Conservation (phyloP, 2,888 invertebrate genomes). For the Drosophila emarginata region DNA sequence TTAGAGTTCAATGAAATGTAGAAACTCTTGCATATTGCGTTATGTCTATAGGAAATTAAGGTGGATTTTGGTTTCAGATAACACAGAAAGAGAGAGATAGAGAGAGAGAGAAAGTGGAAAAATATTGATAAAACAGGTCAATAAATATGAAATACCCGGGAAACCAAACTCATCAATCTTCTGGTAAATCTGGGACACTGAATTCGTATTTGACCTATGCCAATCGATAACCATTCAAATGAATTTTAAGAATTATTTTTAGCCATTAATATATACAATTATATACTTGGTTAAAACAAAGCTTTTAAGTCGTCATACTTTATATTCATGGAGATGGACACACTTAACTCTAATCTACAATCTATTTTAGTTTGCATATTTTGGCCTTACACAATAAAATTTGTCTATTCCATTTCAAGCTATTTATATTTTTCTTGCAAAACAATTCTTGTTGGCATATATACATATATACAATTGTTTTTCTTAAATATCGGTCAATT, state of each 20-base stretch:
- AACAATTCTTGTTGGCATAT: background rate
- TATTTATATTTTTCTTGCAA: conserved; percentile 1
- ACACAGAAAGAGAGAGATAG: background rate
- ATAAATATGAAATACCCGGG: background rate
- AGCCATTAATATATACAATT: no score
- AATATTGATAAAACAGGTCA: background rate
- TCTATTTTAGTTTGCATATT: background rate
- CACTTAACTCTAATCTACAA: background rate
- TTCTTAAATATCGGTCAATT: background rate
- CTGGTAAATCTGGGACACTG: background rate
- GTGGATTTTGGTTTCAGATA: conserved; percentile 2
- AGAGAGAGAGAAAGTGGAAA: background rate
- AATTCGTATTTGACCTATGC: background rate
- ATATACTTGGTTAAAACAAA: no score
- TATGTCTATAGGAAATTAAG: background rate
- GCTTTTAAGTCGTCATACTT: background rate
- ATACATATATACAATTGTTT: background rate
- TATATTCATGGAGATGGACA: background rate
- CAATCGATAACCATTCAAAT: background rate
- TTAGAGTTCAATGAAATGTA: conserved; percentile 62
- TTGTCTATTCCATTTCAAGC: background rate
- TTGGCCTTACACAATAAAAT: conserved; percentile 2
- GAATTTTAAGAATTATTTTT: no score
- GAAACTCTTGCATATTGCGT: background rate
- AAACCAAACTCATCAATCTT: background rate